Conservation (phyloP, 2,888 invertebrate species). For the Anticlea derivata region DNA sequence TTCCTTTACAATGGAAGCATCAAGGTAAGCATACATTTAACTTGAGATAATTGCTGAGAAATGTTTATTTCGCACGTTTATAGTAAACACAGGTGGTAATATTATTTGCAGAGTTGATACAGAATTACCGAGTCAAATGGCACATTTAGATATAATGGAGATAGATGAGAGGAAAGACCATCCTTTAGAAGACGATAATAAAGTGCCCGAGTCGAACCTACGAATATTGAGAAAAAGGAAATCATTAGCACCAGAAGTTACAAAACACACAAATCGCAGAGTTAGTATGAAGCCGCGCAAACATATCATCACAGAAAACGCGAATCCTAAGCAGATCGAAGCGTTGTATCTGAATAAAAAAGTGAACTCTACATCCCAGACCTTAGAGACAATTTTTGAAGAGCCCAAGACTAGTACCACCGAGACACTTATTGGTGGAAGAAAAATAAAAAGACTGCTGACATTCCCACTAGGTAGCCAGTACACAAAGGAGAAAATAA, state of each 20-base stretch:
- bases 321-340: slow-evolving; percentile 74
- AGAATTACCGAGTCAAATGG: slow-evolving; percentile 75
- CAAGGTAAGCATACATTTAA: slow-evolving; percentile 44
- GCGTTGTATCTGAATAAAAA: slow-evolving; percentile 84
- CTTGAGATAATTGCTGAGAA: not conserved
- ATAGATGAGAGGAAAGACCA: slow-evolving; percentile 48
- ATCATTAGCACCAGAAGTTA: slow-evolving; percentile 59
- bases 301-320: slow-evolving; percentile 63
- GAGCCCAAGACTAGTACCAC: slow-evolving; percentile 79
- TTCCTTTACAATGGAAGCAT: slow-evolving; percentile 48
- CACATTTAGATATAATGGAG: slow-evolving; percentile 76
- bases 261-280: slow-evolving; percentile 70
- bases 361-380: slow-evolving; percentile 77
- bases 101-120: slow-evolving; percentile 57
- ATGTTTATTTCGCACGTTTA: not conserved
- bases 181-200: slow-evolving; percentile 40
- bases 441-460: slow-evolving; percentile 83
- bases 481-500: slow-evolving; percentile 81
- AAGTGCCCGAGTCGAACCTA: slow-evolving; percentile 48
- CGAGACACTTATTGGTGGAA: slow-evolving; percentile 74
- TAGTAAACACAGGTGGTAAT: slow-evolving; percentile 1
- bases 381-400: slow-evolving; percentile 86
- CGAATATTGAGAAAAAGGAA: slow-evolving; percentile 72
- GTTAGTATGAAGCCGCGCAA: slow-evolving; percentile 78
- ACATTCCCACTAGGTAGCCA: slow-evolving; percentile 80